Conservation (phyloP, 2,797 vertebrate species). For the Neosilurus mollespiculum region DNA sequence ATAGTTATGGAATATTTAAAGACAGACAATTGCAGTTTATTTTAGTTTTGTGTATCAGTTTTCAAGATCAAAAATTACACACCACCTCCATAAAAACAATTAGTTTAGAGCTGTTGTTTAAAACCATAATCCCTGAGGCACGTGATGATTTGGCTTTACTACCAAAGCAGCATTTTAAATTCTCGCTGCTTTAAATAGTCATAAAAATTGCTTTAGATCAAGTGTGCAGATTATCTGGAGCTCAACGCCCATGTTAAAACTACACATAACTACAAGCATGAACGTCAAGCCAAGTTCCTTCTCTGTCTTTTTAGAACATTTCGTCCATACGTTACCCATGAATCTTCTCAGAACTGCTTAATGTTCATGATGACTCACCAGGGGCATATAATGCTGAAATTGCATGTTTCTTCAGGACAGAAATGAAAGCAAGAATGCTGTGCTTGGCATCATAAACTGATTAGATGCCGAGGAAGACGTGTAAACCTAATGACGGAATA, state of each 20-base stretch:
- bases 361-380: background rate
- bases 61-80: background rate
- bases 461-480: background rate
- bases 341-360: background rate
- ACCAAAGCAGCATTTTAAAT: background rate
- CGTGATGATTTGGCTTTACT: background rate
- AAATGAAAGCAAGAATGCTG: background rate
- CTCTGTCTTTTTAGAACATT: background rate
- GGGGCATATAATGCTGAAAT: background rate
- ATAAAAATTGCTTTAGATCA: background rate
- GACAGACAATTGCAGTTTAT: background rate
- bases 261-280: background rate
- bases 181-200: slow-evolving; percentile 2
- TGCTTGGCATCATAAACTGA: background rate
- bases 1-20: too few species aligned
- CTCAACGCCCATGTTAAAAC: background rate
- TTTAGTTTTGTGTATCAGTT: background rate
- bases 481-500: background rate
- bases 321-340: background rate
- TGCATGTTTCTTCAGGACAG: background rate
- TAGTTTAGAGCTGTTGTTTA: background rate
- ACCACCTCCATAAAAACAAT: background rate
- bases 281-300: background rate
- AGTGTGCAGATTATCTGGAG: background rate
- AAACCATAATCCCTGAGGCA: background rate